Evolutionary conservation across 2,113 vertebrate genomes (phyloP).

Genomic region (Peromyscus leucopus): DNA sequence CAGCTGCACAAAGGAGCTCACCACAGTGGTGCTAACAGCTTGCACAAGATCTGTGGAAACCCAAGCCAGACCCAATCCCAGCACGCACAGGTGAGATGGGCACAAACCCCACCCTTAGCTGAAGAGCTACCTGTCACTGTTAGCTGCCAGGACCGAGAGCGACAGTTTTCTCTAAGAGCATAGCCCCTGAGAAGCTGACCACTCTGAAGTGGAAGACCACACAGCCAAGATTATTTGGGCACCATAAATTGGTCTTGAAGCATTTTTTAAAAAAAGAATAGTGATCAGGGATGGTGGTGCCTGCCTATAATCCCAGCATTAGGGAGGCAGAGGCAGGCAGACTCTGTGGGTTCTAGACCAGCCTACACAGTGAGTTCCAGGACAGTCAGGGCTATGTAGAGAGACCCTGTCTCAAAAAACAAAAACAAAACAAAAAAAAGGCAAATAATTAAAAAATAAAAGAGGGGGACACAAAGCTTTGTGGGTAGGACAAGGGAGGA

Average conservation of each 20-base stretch:
- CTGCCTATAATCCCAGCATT: background rate
- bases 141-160: background rate
- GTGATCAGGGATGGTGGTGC: background rate
- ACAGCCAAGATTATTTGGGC: background rate
- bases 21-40: background rate
- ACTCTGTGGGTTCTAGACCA: background rate
- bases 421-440: background rate
- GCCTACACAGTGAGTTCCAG: background rate
- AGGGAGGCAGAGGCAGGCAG: background rate
- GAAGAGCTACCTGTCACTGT: background rate
- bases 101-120: background rate
- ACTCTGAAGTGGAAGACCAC: background rate
- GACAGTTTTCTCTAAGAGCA: background rate
- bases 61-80: background rate
- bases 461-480: background rate
- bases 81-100: background rate
- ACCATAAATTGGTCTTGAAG: background rate
- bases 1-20: background rate
- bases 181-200: background rate
- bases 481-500: background rate
- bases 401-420: background rate
- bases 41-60: background rate
- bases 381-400: background rate
- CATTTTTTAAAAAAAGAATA: background rate
- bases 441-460: background rate